Evolutionary conservation across 2,113 vertebrate genomes (phyloP).

Genomic region (Urocynchramus pylzowi): DNA sequence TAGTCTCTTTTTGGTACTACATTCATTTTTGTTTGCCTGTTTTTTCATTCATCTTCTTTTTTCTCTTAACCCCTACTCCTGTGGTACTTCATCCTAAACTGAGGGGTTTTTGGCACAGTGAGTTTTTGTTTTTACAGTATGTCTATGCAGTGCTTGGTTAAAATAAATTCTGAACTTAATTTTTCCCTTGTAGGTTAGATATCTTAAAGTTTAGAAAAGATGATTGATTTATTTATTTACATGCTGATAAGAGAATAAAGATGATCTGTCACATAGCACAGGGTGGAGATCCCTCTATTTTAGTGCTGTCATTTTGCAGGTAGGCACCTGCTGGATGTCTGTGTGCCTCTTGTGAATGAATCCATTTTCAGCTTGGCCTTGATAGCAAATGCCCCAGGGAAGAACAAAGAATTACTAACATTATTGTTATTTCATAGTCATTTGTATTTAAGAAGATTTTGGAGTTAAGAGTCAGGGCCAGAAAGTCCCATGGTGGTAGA

Average conservation of each 20-base stretch:
- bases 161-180: not conserved
- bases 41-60: not conserved
- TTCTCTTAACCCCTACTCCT: not conserved
- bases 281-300: not conserved
- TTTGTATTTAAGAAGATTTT: not conserved
- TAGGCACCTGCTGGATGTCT: not conserved
- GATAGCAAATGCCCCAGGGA: not conserved
- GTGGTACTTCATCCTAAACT: not conserved
- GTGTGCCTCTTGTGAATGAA: not conserved
- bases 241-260: not conserved
- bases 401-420: not conserved
- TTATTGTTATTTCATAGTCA: not conserved
- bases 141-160: not conserved
- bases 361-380: not conserved
- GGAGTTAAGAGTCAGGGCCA: not conserved
- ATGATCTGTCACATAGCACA: too few species aligned
- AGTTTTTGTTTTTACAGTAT: not conserved
- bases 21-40: not conserved
- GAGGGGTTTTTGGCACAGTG: not conserved
- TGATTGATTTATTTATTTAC: not conserved
- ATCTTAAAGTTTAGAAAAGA: not conserved
- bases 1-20: not conserved
- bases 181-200: not conserved
- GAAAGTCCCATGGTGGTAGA: not conserved
- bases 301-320: not conserved